A percentile compares a stretch with the other conserved stretches of the same genome.
phyloP scores from a whole-genome alignment of 1,140 invertebrate genomes.

The Psix sp. region DNA sequence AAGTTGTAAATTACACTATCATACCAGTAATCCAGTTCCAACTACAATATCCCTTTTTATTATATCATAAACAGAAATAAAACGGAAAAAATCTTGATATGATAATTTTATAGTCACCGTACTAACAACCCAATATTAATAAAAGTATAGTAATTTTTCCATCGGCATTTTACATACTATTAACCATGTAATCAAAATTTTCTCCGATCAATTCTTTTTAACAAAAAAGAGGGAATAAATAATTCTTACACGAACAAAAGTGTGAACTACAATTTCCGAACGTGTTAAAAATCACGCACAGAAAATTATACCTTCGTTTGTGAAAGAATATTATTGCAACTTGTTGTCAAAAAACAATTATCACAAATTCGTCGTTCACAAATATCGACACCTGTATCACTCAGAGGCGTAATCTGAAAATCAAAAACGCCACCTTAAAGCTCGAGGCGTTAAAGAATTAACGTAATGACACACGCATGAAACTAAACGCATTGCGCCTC shows the following conservation, averaged over 20 bases:
- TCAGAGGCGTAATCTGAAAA: slow-evolving; percentile 35
- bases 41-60: no score
- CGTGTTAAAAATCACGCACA: not conserved
- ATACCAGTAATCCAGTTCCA: no score
- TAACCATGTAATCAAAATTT: not conserved
- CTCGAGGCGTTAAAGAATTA: slow-evolving; percentile 44
- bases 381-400: slow-evolving; percentile 45
- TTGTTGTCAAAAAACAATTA: slow-evolving; percentile 33
- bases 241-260: not conserved
- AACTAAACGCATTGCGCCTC: no score
- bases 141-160: not conserved
- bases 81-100: not conserved
- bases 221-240: not conserved
- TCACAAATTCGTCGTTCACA: slow-evolving; percentile 3
- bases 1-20: no score
- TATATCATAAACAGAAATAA: no score
- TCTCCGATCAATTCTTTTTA: not conserved
- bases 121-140: not conserved
- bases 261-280: not conserved
- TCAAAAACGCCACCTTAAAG: slow-evolving; percentile 32
- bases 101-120: not conserved
- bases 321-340: slow-evolving; percentile 4
- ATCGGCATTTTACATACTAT: not conserved
- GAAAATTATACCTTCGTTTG: not conserved
- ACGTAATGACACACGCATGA: slow-evolving; percentile 35